Conservation (phyloP, 2,113 vertebrate genomes). For the Salvelinus alpinus region DNA sequence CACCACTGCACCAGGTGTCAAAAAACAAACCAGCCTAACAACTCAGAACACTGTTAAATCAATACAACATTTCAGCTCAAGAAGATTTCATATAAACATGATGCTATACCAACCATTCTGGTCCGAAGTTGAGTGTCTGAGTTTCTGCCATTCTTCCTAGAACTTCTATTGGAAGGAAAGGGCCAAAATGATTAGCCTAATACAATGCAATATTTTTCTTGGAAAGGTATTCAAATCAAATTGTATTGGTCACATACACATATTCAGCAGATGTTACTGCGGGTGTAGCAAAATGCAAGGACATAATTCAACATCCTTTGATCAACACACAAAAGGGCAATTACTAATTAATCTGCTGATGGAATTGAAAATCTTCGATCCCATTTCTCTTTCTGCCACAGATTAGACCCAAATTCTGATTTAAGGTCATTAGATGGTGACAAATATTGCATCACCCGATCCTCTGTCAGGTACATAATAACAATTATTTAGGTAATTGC, state of each 20-base stretch:
- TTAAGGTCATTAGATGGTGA: too few species aligned
- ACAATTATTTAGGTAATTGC: too few species aligned
- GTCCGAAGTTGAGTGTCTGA: conserved; percentile 99
- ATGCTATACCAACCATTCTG: conserved; percentile 90
- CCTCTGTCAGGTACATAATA: too few species aligned
- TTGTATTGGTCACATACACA: too few species aligned
- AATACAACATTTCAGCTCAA: not conserved
- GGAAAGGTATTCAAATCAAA: not conserved
- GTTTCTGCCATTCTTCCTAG: conserved; percentile 91
- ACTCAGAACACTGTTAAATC: not conserved
- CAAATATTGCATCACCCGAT: too few species aligned
- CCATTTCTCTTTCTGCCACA: not conserved
- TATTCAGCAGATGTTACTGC: too few species aligned
- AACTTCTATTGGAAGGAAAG: conserved; percentile 77
- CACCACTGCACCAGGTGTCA: not conserved
- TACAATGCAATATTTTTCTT: not conserved
- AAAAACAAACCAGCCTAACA: conserved; percentile 32
- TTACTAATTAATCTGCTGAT: not conserved
- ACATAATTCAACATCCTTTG: too few species aligned
- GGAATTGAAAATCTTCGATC: not conserved
- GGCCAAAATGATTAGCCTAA: not conserved
- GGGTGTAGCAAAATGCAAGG: too few species aligned
- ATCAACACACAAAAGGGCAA: too few species aligned
- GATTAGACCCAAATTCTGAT: not conserved
- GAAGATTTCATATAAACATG: conserved; percentile 1